A percentile compares a stretch with the other conserved stretches of the same genome.
phyloP scores from a whole-genome alignment of 2,888 invertebrate genomes.

The Aspidiotus destructor region DNA sequence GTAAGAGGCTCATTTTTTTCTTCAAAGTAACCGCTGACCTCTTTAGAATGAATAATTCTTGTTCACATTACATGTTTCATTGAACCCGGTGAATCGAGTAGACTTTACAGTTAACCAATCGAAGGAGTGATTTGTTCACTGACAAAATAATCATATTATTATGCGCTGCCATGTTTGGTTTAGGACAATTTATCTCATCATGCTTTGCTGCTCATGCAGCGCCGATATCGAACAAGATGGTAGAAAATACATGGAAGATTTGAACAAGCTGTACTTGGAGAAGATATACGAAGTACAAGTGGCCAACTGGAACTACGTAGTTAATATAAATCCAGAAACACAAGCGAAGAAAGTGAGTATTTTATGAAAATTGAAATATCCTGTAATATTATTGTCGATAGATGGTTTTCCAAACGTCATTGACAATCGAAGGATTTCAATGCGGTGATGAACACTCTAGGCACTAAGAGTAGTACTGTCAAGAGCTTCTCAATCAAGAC shows the following conservation, averaged over 20 bases:
- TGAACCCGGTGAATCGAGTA: too few relatives aligned
- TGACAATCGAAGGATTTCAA: background rate
- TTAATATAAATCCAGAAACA: conserved; percentile 65
- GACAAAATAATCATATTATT: too few relatives aligned
- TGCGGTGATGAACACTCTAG: background rate
- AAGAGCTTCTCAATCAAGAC: background rate
- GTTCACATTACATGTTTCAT: too few relatives aligned
- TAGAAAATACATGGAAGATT: conserved; percentile 44
- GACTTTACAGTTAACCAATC: too few relatives aligned
- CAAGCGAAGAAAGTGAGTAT: conserved; percentile 47
- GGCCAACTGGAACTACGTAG: conserved; percentile 64
- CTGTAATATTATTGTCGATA: too few relatives aligned
- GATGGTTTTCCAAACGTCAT: too few relatives aligned
- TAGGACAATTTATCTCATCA: conserved; percentile 1
- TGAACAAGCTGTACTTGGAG: conserved; percentile 52
- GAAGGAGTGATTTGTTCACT: too few relatives aligned
- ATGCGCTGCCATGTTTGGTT: background rate
- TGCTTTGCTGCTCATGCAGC: background rate
- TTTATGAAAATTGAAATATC: too few relatives aligned
- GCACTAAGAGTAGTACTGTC: background rate
- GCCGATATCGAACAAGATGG: conserved; percentile 35
- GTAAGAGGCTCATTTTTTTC: too few relatives aligned
- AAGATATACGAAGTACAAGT: conserved; percentile 51
- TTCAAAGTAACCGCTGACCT: too few relatives aligned
- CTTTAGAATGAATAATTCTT: too few relatives aligned